Conservation (phyloP, 2,797 vertebrate species). For the Sarcoramphus papa region DNA sequence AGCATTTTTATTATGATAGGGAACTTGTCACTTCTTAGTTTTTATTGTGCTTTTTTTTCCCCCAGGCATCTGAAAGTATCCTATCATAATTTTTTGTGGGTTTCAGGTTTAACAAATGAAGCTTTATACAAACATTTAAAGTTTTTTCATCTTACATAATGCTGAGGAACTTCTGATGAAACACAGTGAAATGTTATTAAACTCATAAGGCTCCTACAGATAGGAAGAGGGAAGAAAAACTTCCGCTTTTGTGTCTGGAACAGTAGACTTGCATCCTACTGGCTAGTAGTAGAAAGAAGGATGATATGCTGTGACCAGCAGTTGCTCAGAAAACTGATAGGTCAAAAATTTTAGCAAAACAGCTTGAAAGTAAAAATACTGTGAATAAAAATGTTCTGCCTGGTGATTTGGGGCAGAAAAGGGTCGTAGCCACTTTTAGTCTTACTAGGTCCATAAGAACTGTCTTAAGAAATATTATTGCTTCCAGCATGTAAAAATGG, state of each 20-base stretch:
- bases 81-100: rapidly evolving
- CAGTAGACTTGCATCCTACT: background rate
- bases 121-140: background rate
- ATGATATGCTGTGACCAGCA: background rate
- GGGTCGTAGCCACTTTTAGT: background rate
- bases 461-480: background rate
- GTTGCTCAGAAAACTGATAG: background rate
- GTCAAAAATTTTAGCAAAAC: background rate
- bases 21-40: background rate
- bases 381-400: background rate
- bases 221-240: background rate
- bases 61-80: background rate
- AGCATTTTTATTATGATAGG: background rate
- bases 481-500: background rate
- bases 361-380: background rate
- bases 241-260: background rate
- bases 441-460: background rate
- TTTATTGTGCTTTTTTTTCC: background rate
- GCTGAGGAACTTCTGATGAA: background rate
- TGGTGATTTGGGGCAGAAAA: background rate
- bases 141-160: background rate
- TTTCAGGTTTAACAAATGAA: background rate
- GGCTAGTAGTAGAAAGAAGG: background rate
- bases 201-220: background rate
- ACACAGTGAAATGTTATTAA: background rate